Percentiles rank a stretch among this genome's conserved stretches.
phyloP scores from a whole-genome alignment of 2,113 vertebrate genomes.

The Cephalopholis sonnerati region DNA sequence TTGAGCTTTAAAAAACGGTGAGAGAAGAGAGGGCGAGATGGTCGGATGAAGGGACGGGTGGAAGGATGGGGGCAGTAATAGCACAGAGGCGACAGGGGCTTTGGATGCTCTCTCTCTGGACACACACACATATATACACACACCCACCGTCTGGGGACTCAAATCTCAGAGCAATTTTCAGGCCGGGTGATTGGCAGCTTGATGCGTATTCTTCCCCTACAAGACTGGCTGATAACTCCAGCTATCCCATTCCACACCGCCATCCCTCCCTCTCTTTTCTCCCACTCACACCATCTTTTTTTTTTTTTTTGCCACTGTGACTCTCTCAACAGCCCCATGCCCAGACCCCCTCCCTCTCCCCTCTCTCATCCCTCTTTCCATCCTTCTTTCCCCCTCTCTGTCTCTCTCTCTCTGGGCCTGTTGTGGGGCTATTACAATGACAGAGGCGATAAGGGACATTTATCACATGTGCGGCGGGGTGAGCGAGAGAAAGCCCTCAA shows the following conservation, averaged over 20 bases:
- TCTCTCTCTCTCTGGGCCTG: constrained; percentile 79
- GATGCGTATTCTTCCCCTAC: constrained; percentile 87
- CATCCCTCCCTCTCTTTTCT: constrained; percentile 69
- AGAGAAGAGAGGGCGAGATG: constrained; percentile 52
- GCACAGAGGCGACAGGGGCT: constrained; percentile 74
- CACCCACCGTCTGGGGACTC: constrained; percentile 86
- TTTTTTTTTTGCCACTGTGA: constrained; percentile 34
- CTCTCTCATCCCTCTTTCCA: constrained; percentile 40
- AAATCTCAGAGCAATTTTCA: constrained; percentile 92
- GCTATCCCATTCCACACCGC: constrained; percentile 77
- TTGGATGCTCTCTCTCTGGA: constrained; percentile 58
- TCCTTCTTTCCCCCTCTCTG: constrained; percentile 23
- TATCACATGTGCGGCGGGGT: constrained; percentile 83
- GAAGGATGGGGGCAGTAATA: constrained; percentile 72
- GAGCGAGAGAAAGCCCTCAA: constrained; percentile 87
- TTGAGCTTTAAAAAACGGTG: constrained; percentile 66
- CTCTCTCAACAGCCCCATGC: constrained; percentile 52
- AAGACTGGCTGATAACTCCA: constrained; percentile 86
- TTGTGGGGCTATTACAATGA: constrained; percentile 90
- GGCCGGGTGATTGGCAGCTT: constrained; percentile 88
- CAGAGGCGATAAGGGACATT: constrained; percentile 89
- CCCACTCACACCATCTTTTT: constrained; percentile 47
- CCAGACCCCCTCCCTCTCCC: constrained; percentile 15
- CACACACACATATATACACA: constrained; percentile 51
- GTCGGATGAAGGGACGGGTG: constrained; percentile 62